Base-by-base conservation (phyloP, 2,797 vertebrate species). In the Gadopsis marmoratus region DNA sequence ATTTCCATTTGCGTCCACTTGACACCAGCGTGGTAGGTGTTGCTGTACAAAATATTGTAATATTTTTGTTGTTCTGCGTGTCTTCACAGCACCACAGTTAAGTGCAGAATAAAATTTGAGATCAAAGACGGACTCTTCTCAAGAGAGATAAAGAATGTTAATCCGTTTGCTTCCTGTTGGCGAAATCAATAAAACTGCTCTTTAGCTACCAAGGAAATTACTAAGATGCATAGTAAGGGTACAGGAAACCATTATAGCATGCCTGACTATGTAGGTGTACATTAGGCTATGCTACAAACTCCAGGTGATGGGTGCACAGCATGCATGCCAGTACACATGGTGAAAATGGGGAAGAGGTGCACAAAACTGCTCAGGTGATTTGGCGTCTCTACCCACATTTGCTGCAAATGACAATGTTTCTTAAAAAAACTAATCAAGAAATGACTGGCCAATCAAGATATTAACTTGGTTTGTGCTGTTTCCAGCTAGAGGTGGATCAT, bases 181-280 rank as follows among this genome's bases (percentile, higher is more conserved):
- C 60, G 10, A 4, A 88, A 92, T 93, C 89, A 75, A 93, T 93
- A 82, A 68, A 53, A 41, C 50, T 19, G n/a, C 75, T 89, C 61
- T 79, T 63, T 12, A 56, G 76, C 65, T 74, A 65, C 54, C 70
- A 73, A 41, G 62, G 54, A 74, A 76, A 65, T 69, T 26, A 61
- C 48, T 74, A 31, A 53, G 61, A 86, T 82, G 83, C 74, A 68
- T 66, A 23, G 13, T 76, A 61, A 85, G 84, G 83, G 78, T 61
- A 67, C 87, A 86, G 91, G 89, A 91, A 90, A 50, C 77, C 76
- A 89, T 91, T 90, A 79, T 7, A 68, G 60, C 29, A 1, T 33
- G 4, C 6, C 17, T 72, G 64, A 89, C 89, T 88, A 87, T 77
- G 59, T 67, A 70, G 69, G 47, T 66, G n/a, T 33, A 45, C 65